Evolutionary conservation across 2,113 vertebrate genomes (phyloP), one percentile per base, ranked within the genome.

Genomic region (Camelus bactrianus): DNA sequence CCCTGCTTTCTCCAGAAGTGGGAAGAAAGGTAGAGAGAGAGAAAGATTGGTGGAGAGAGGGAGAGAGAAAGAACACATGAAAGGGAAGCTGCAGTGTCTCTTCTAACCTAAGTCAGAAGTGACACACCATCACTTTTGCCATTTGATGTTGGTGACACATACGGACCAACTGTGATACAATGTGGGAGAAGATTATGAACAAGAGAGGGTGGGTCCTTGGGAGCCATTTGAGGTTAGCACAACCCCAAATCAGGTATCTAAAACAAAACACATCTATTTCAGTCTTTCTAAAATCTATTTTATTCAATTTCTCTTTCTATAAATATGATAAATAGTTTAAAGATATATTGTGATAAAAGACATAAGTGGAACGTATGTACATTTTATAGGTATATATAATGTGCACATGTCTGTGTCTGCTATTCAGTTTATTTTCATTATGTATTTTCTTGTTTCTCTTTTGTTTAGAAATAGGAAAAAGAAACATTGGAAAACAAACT

Each of bases 271-370:
- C 1, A n/a, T 56, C n/a, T 35, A 38, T 64, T 84, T 82, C 17
- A 46, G 2, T 46, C 48, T 62, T 93, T 58, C 58, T 96, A 69
- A 76, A 75, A 46, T 48, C 26, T 35, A 38, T 96, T 90, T 82
- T 93, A 35, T 16, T 94, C 62, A 58, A 3, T 35, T 82, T 94
- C 1, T 75, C 9, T 69, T 88, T 42, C 2, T 79, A 26, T 52
- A 82, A 87, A 62, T 20, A 73, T 52, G 65, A 84, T 32, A 60
- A 62, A 32, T 48, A 60, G 35, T 38, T 81, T 93, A 42, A 76
- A 85, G 12, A 17, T 65, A 30, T 22, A n/a, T n/a, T 69, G 0
- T 91, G 1, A 30, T 48, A 6, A 48, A 46, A 65, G 10, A 22
- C 52, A 2, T 30, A 42, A 73, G 28, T n/a, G 14, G 48, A 81